These are phyloP conservation scores for Whitmania pigra DNA, from an alignment of 1,140 invertebrate genomes.

Conservation along the genomic window DNA sequence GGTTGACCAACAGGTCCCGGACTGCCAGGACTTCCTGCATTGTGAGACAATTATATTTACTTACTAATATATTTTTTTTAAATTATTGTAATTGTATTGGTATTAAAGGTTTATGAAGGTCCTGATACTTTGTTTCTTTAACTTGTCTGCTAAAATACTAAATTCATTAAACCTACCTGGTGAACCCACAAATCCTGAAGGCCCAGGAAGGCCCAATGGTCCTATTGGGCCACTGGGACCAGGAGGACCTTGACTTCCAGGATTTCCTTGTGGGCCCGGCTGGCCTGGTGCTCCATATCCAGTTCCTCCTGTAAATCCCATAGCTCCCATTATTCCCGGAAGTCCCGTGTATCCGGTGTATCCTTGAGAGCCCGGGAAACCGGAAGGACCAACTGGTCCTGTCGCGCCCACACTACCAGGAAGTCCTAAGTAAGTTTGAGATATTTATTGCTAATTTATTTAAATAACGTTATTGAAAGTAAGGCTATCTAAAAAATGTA, in stretches of 20 bases:
- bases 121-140: no score
- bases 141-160: not conserved
- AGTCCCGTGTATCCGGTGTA: constrained; percentile 10
- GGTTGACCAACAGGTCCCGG: constrained; percentile 10
- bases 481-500: no score
- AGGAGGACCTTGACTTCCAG: constrained; percentile 4
- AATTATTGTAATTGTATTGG: no score
- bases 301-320: constrained; percentile 7
- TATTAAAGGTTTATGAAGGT: no score
- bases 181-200: constrained; percentile 5
- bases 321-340: constrained; percentile 4
- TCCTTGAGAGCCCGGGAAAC: constrained; percentile 1
- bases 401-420: constrained; percentile 1
- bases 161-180: not conserved
- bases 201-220: not conserved
- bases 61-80: no score
- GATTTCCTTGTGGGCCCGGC: constrained; percentile 1
- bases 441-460: not conserved
- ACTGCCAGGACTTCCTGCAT: not conserved
- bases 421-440: not conserved
- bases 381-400: constrained; percentile 11
- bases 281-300: constrained; percentile 7
- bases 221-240: constrained; percentile 9
- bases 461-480: not conserved
- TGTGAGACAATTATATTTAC: not conserved